Percentiles rank a stretch among this genome's conserved stretches.
Evolutionary conservation across 2,113 vertebrate species (phyloP).

Genomic region (Forbesichthys papilliferus): DNA sequence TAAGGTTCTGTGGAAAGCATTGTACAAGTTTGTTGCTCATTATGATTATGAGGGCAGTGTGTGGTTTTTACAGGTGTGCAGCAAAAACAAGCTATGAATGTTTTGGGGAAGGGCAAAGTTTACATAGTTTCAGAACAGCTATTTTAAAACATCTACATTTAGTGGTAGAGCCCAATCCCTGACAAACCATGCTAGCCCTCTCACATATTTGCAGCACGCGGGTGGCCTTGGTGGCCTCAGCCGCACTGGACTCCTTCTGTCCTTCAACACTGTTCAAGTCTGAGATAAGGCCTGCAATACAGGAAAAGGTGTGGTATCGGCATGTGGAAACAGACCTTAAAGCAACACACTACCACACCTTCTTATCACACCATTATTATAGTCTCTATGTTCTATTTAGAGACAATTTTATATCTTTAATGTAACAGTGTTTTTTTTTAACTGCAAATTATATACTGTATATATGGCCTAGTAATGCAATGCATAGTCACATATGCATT

Average conservation of each 20-base stretch:
- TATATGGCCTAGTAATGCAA: constrained; percentile 32
- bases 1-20: background rate
- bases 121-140: no score
- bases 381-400: constrained; percentile 43
- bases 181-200: background rate
- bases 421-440: constrained; percentile 25
- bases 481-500: constrained; percentile 32
- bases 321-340: constrained; percentile 22
- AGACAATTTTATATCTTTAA: constrained; percentile 17
- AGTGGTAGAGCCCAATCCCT: constrained; percentile 7
- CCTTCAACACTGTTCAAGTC: constrained; percentile 45
- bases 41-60: constrained; percentile 10
- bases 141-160: background rate
- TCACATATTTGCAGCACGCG: constrained; percentile 20
- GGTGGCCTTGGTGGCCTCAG: constrained; percentile 27
- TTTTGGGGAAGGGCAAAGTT: background rate
- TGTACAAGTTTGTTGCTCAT: background rate
- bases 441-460: background rate
- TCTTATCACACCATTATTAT: constrained; percentile 36
- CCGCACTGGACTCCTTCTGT: constrained; percentile 29
- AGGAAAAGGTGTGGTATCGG: constrained; percentile 34
- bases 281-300: constrained; percentile 58
- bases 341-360: constrained; percentile 7
- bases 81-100: constrained; percentile 2
- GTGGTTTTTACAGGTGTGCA: constrained; percentile 1